Conservation (phyloP, 2,113 vertebrate genomes). For the Brachyhypopomus occidentalis region DNA sequence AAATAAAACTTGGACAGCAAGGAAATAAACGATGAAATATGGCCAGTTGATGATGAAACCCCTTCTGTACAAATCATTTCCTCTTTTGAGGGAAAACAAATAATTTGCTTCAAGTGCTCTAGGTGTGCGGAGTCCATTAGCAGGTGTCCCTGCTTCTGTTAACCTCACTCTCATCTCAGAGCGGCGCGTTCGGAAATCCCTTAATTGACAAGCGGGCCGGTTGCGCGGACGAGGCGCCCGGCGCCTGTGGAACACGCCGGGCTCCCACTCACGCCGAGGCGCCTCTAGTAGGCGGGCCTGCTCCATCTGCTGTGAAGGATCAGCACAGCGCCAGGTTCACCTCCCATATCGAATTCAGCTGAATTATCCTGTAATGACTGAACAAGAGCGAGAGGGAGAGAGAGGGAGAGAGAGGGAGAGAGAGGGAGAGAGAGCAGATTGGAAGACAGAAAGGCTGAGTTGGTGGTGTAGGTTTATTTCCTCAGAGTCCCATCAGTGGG, state of each 20-base stretch:
- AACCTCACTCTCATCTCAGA: neutral
- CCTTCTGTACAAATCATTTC: conserved; percentile 36
- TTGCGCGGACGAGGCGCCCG: neutral
- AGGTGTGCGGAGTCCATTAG: neutral
- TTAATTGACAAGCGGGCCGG: neutral
- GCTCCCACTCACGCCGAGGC: neutral
- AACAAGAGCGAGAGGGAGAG: neutral
- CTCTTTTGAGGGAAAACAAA: conserved; percentile 27
- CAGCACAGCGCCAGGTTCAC: neutral
- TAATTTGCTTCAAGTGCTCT: neutral
- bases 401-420: neutral
- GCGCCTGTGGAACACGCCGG: neutral
- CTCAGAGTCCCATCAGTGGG: conserved; percentile 3
- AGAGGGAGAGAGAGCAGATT: neutral
- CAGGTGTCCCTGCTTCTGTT: neutral
- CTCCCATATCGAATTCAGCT: conserved; percentile 10
- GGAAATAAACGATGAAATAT: conserved; percentile 47
- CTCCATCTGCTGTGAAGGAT: neutral
- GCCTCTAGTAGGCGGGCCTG: neutral
- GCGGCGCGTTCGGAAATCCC: neutral
- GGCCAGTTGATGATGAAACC: conserved; percentile 43
- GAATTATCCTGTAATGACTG: conserved; percentile 6
- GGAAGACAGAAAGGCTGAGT: conserved; percentile 19
- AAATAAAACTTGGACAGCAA: conserved; percentile 51
- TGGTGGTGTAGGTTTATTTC: neutral